Base-by-base conservation (phyloP, 2,113 vertebrate species). In the Lutjanus erythropterus region DNA sequence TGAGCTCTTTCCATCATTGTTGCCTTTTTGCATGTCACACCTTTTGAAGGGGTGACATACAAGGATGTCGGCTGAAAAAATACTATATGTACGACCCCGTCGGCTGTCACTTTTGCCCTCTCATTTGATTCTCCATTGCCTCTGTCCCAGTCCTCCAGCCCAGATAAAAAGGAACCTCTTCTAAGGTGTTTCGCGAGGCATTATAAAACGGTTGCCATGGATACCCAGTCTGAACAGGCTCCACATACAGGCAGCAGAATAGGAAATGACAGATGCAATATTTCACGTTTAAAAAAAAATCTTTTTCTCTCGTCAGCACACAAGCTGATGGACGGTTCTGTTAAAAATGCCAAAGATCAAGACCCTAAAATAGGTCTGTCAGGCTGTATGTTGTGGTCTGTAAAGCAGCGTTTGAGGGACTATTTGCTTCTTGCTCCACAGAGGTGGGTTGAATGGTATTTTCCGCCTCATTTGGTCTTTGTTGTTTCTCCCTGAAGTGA, bases 141-240 rank as follows among this genome's bases (percentile, higher is more conserved):
- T 84, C 69, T 86, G 65, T 81, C 87, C 81, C 78, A 81, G 75
- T 84, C 77, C 88, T 84, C 56, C 78, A 80, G 86, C 84, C 88
- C 86, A 62, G 88, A 91, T 92, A 87, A 92, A 90, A 93, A 88
- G 83, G 37, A 89, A 61, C 67, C 90, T 91, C 78, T 90, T 91
- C 82, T 80, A 65, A 93, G 92, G 93, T 93, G 89, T 89, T 93
- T 92, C 59, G 78, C 29, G 18, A 91, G 79, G 88, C 87, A 90
- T 94, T 92, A 93, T 92, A 81, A 93, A 93, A 90, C 66, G 61
- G 93, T 94, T 94, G 92, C 88, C 90, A 93, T 92, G 92, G 93
- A 86, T 88, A 94, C 92, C 68, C 86, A 83, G 84, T 86, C 88
- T 89, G 91, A 90, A 88, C 81, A 84, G 84, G 84, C 90, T 87